A percentile compares a stretch with the other conserved stretches of the same genome.
Evolutionary conservation across 2,888 invertebrate species (phyloP).

Genomic region (Caenorhabditis sp.): DNA sequence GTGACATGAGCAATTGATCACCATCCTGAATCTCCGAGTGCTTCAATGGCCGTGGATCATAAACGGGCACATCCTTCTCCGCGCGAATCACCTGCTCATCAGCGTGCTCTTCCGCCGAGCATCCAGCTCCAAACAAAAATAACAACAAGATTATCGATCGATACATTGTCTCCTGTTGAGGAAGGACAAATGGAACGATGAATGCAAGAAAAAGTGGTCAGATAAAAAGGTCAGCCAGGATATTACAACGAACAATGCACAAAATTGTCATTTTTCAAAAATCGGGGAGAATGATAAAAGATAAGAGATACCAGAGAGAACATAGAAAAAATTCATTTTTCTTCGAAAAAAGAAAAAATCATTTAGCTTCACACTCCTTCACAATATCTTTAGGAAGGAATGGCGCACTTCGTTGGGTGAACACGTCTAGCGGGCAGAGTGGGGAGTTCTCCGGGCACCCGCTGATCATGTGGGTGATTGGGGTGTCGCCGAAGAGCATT

Average conservation of each 20-base stretch:
- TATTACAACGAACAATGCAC: not conserved
- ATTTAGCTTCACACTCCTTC: too few relatives aligned
- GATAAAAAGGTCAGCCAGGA: constrained; percentile 1
- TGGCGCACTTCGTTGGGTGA: too few relatives aligned
- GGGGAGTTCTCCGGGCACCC: constrained; percentile 54
- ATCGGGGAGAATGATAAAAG: too few relatives aligned
- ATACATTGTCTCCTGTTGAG: too few relatives aligned
- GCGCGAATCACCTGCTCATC: constrained; percentile 19
- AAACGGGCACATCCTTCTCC: constrained; percentile 27
- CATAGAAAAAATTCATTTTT: too few relatives aligned
- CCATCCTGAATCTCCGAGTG: constrained; percentile 15
- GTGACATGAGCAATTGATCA: constrained; percentile 29
- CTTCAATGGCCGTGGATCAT: constrained; percentile 10
- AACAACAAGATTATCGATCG: not conserved
- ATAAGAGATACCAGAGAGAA: too few relatives aligned
- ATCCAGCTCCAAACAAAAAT: not conserved
- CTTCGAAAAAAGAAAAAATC: too few relatives aligned
- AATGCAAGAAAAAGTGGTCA: not conserved
- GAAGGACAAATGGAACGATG: not conserved
- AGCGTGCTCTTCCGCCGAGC: not conserved
- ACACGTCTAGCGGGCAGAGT: too few relatives aligned
- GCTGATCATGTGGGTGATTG: constrained; percentile 58
- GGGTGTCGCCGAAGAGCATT: constrained; percentile 62
- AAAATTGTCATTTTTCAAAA: not conserved
- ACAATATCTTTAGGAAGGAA: too few relatives aligned